Conservation (phyloP, 2,113 vertebrate genomes). For the Donacobius atricapilla region DNA sequence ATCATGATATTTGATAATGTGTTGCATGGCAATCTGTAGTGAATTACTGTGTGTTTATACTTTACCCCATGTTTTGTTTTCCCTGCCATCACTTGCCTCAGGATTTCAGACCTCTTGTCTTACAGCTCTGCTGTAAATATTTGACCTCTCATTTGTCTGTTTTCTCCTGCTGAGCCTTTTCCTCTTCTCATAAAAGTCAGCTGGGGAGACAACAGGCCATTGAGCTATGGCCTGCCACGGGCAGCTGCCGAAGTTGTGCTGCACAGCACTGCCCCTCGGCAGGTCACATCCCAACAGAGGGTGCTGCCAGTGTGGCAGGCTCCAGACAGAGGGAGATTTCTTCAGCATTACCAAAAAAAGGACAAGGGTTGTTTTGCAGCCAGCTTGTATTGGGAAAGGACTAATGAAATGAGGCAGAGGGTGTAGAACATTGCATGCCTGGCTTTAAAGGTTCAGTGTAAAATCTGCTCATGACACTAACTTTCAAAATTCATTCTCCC, state of each 20-base stretch:
- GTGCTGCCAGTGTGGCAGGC: neutral
- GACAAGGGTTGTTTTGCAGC: neutral
- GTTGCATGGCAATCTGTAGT: neutral
- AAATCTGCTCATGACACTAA: neutral
- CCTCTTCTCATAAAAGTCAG: conserved; percentile 19
- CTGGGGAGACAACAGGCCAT: neutral
- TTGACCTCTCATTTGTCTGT: conserved; percentile 21
- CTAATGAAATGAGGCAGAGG: neutral
- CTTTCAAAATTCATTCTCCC: neutral
- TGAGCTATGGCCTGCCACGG: neutral
- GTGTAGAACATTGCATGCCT: neutral
- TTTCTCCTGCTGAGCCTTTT: conserved; percentile 31
- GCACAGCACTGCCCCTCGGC: neutral
- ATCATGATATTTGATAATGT: neutral
- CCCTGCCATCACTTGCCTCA: neutral
- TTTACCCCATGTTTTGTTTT: conserved; percentile 14
- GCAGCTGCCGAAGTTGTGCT: neutral
- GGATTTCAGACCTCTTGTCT: conserved; percentile 24
- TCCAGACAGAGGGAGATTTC: neutral
- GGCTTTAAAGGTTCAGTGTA: neutral
- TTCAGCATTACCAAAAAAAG: neutral
- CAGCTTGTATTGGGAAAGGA: neutral
- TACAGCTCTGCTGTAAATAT: neutral
- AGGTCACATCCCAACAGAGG: neutral
- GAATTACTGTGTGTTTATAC: conserved; percentile 11